Percentiles rank a stretch among this genome's conserved stretches.
Evolutionary conservation across 2,113 vertebrate genomes (phyloP).

Genomic region (Acrocephalus arundinaceus): DNA sequence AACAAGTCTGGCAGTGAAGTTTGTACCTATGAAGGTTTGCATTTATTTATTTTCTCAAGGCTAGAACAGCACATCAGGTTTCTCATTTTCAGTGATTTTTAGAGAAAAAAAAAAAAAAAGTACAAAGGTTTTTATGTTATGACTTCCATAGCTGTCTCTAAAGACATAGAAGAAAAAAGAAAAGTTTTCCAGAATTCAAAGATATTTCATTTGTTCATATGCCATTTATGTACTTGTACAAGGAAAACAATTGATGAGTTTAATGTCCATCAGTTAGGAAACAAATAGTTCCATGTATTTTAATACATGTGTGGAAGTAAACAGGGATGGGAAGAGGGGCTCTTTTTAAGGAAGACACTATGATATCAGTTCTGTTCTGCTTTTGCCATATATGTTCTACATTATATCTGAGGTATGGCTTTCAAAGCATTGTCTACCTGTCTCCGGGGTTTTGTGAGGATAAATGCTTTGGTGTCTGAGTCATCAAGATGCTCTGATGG

Average conservation of each 20-base stretch:
- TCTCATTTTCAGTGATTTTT: neutral
- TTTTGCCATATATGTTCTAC: neutral
- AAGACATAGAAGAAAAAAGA: neutral
- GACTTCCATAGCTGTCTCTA: neutral
- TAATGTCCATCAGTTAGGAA: neutral
- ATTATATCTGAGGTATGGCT: neutral
- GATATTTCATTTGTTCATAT: neutral
- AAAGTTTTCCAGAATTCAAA: neutral
- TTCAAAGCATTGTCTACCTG: neutral
- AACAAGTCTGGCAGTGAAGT: neutral
- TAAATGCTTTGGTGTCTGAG: neutral
- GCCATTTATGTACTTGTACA: neutral
- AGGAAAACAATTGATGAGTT: neutral
- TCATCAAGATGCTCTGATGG: neutral
- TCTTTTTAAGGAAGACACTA: neutral
- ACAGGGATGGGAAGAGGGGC: neutral
- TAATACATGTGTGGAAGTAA: neutral
- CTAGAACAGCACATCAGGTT: neutral
- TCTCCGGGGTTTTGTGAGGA: neutral
- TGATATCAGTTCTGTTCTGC: neutral
- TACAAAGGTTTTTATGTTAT: neutral
- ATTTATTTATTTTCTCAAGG: neutral
- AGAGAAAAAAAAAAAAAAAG: neutral
- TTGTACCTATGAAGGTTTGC: neutral
- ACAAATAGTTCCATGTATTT: neutral